phyloP scores from a whole-genome alignment of 2,113 vertebrate genomes.

The Vireo altiloquus region DNA sequence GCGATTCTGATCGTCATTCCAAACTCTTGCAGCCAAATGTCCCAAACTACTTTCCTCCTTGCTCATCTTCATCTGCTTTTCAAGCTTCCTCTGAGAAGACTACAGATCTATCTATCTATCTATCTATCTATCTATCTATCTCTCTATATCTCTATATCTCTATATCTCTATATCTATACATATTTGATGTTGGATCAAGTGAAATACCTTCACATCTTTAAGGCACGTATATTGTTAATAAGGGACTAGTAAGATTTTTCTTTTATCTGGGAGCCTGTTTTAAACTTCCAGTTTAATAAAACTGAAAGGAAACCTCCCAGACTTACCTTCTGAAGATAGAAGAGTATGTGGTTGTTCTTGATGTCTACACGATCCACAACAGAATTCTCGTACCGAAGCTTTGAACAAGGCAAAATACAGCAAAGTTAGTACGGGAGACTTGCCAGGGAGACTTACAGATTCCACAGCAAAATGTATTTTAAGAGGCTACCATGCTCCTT shows the following conservation, averaged over 20 bases:
- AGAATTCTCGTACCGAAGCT: slow-evolving; percentile 31
- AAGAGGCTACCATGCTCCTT: not conserved
- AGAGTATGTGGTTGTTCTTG: slow-evolving; percentile 53
- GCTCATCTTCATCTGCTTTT: not conserved
- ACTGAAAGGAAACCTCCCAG: not conserved
- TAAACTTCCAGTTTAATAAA: not conserved
- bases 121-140: not conserved
- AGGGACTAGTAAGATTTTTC: not conserved
- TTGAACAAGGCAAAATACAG: not conserved
- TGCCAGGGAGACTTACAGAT: not conserved
- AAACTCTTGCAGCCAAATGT: not conserved
- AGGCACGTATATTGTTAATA: not conserved
- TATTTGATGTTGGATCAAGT: not conserved
- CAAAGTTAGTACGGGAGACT: not conserved
- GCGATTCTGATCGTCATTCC: not conserved
- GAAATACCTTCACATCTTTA: not conserved
- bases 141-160: not conserved
- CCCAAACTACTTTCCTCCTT: not conserved
- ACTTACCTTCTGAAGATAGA: slow-evolving; percentile 61
- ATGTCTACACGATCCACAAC: slow-evolving; percentile 36
- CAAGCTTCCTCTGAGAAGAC: not conserved
- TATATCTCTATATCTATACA: not conserved
- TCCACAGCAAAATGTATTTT: accelerated
- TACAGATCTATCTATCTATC: not conserved
- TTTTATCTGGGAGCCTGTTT: not conserved